These are phyloP conservation scores for Melikaiella ostensackeni DNA, from an alignment of 2,888 invertebrate genomes.

Conservation along the genomic window DNA sequence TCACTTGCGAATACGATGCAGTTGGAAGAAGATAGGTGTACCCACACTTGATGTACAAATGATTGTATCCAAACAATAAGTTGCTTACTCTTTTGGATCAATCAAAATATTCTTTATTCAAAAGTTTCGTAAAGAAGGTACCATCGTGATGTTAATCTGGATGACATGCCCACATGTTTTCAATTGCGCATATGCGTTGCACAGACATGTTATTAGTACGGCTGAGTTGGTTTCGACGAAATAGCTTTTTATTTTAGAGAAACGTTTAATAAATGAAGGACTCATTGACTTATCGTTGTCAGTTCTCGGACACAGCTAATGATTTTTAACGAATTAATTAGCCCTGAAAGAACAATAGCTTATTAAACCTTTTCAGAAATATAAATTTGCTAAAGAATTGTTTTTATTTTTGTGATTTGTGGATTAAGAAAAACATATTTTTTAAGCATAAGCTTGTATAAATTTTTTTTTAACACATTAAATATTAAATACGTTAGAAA, in stretches of 20 bases:
- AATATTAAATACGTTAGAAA: no score
- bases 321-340: neutral
- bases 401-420: neutral
- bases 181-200: neutral
- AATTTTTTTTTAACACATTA: no score
- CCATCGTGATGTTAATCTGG: neutral
- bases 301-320: neutral
- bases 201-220: neutral
- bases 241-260: neutral
- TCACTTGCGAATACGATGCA: slow-evolving; percentile 46
- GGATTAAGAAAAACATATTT: neutral
- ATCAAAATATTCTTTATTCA: neutral
- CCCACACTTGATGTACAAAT: slow-evolving; percentile 13
- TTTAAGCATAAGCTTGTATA: no score
- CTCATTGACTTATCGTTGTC: neutral
- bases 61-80: neutral
- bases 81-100: neutral
- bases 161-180: neutral
- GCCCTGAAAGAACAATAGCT: neutral
- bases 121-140: neutral
- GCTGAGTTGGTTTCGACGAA: neutral
- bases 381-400: neutral
- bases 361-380: neutral
- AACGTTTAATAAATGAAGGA: neutral
- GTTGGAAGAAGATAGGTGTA: neutral